Conservation (phyloP, 2,797 vertebrate genomes). For the Gallinago solitaria region DNA sequence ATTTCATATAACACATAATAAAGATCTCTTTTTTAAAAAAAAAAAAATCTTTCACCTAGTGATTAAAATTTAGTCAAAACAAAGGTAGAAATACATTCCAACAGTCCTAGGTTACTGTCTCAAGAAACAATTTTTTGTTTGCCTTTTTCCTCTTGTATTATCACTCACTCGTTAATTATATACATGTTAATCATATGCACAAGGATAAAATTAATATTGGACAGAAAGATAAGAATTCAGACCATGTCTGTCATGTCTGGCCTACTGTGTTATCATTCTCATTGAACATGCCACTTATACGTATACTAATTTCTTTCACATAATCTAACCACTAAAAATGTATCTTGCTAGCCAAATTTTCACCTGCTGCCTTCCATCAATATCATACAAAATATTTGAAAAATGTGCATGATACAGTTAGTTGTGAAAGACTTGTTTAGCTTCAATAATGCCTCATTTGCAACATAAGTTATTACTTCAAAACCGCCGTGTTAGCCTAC, state of each 20-base stretch:
- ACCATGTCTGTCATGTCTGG: neutral
- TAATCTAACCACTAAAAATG: neutral
- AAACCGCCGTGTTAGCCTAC: neutral
- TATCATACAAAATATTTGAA: neutral
- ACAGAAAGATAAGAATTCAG: neutral
- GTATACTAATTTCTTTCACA: neutral
- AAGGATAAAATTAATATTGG: neutral
- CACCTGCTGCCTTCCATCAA: neutral
- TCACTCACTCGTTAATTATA: neutral
- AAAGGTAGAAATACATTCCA: neutral
- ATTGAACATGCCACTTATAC: neutral
- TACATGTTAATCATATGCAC: neutral
- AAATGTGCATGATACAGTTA: neutral
- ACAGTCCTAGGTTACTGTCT: neutral
- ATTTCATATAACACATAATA: neutral
- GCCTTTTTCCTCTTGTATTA: neutral
- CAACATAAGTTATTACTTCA: slow-evolving; percentile 20
- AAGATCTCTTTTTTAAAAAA: neutral
- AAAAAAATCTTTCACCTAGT: neutral
- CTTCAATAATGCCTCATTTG: slow-evolving; percentile 1
- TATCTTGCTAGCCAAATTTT: neutral
- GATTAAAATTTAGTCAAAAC: neutral
- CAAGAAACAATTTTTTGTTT: neutral
- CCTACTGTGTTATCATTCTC: neutral
- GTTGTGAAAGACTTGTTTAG: neutral